A percentile compares a stretch with the other conserved stretches of the same genome.
Evolutionary conservation across 1,140 invertebrate species (phyloP).

Genomic region (Macrobrachium rosenbergii): DNA sequence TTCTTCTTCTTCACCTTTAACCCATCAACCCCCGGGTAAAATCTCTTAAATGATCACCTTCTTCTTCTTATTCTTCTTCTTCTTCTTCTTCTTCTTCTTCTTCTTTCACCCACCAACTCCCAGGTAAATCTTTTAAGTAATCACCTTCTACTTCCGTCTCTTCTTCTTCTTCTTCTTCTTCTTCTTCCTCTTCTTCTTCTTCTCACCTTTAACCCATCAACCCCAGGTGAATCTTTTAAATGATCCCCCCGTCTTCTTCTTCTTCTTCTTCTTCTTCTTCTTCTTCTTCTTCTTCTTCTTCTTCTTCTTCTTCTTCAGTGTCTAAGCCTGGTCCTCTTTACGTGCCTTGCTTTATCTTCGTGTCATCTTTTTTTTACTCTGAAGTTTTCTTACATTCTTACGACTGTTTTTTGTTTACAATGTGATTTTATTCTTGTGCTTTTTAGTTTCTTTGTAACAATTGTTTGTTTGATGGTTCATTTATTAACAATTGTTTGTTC

Average conservation of each 20-base stretch:
- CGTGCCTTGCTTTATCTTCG: not conserved
- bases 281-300: not conserved
- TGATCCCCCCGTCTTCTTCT: not conserved
- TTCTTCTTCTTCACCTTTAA: not conserved
- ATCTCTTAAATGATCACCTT: not conserved
- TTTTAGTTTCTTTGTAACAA: too few relatives aligned
- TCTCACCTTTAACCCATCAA: conserved; percentile 3
- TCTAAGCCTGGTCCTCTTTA: not conserved
- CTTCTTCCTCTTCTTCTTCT: conserved; percentile 3
- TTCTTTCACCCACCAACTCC: not conserved
- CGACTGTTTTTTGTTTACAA: too few relatives aligned
- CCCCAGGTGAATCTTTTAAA: not conserved
- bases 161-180: conserved; percentile 13
- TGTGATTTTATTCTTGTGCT: too few relatives aligned
- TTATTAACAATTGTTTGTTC: too few relatives aligned
- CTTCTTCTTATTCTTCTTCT: not conserved
- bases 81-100: not conserved
- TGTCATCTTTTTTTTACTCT: too few relatives aligned
- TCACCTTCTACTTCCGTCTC: not conserved
- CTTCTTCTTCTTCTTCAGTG: not conserved
- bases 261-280: not conserved
- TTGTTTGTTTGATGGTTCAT: too few relatives aligned
- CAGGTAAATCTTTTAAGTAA: not conserved
- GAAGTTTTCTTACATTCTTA: too few relatives aligned
- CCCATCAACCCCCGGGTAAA: not conserved